Base-by-base conservation (phyloP, 2,113 vertebrate species). In the Eupsittula cactorum region DNA sequence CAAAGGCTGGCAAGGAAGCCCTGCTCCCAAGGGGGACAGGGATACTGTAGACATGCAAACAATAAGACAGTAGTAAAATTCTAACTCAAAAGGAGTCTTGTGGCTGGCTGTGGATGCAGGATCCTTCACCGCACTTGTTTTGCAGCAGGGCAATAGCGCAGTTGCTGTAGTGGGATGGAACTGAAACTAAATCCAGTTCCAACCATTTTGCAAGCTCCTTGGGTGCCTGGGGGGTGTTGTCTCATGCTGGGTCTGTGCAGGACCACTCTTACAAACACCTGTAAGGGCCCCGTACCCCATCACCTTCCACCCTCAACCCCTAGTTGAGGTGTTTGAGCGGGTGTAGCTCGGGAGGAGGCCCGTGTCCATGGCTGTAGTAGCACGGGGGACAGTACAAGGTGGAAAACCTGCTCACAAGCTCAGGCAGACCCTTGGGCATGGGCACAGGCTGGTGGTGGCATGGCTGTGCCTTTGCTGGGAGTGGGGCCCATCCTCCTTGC, bases 111-210 rank as follows among this genome's bases (percentile, higher is more conserved):
- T 35, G 41, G 35, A 16, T 16, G 29, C 76, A 37, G 74, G 39
- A 69, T 46, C 64, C 15, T 84, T 55, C 8, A 6, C n/a, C 21
- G 10, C 37, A 2, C 17, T 55, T 19, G 0, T 49, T 67, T 65
- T 39, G 69, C 75, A 81, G 35, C 71, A 57, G 62, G 60, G 41
- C 31, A 37, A 3, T 13, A 18, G 13, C 11, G 19, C 19, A 7
- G 3, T 25, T 52, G 6, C 39, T 1, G 0, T 6, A 29, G 29
- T 8, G 33, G 33, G 39, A 62, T 0, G 2, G 59, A 19, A 10
- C 2, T 20, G 12, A 50, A 62, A 17, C 24, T n/a, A 59, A 59
- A 70, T 39, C 39, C 31, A 44, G 7, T 89, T 80, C 68, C 42
- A 55, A 11, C 13, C 3, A 0, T 16, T 68, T 63, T 39, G 28